Evolutionary conservation across 2,113 vertebrate genomes (phyloP), one percentile per base, ranked within the genome.

Genomic region (Nipponia nippon): DNA sequence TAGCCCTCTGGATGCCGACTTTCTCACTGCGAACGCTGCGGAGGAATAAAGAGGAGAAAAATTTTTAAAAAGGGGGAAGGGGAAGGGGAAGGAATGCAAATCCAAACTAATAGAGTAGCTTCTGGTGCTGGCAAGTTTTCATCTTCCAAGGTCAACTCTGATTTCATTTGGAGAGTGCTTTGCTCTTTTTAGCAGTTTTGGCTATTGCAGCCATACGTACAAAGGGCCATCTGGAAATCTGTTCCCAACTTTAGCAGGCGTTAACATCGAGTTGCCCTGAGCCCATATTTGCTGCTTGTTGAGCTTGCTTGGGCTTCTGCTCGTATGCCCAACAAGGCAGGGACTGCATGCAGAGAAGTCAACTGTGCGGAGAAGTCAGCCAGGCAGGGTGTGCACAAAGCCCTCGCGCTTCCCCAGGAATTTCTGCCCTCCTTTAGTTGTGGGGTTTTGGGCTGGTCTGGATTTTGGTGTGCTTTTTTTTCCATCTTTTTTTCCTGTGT

Each of bases 201-300:
- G 92, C 90, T 86, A 18, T 46, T 36, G 34, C 87, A 89, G 84
- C 96, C 87, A 3, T 95, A 80, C 8, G 20, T 91, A 69, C 94
- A 80, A 83, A 93, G 72, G 71, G 40, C 95, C 97, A 97, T 95
- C 91, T 98, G 97, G 97, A 97, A 96, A 95, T 69, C 55, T 14
- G 20, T 55, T 92, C 84, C 90, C 86, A 76, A 82, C 91, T 96
- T 95, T 7, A 82, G 87, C 55, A 38, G 65, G 69, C 6, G 30
- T 83, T 49, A 66, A 20, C 75, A 67, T 87, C 47, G 4, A 76
- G 87, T 63, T 85, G 44, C 76, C 46, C 80, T 25, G 44, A 95
- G 97, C 82, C 86, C 50, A 2, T 40, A 38, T 94, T 95, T 89
- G 78, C 83, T 95, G 69, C 6, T 0, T 19, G 7, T 67, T 78